These are phyloP conservation scores for Elephantulus edwardii DNA, from an alignment of 2,113 vertebrate genomes.

Conservation along the genomic window DNA sequence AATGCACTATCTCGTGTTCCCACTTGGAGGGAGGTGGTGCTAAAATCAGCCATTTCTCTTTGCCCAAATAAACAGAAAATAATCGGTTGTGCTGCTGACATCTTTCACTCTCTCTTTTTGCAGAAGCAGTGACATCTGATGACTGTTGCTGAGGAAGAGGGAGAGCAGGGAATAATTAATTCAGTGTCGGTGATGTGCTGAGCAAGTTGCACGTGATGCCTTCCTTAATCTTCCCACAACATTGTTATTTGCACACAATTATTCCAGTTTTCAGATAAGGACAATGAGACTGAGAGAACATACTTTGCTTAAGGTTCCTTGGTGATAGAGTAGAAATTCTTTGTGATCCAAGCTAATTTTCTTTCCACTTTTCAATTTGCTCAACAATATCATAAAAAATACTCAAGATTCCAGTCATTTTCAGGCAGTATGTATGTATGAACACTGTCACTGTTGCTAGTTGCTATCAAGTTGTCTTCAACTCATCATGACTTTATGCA, in stretches of 20 bases:
- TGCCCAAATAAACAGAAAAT: conserved; percentile 28
- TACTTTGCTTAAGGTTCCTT: neutral
- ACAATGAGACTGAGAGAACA: neutral
- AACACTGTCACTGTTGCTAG: too few relatives aligned
- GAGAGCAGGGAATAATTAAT: neutral
- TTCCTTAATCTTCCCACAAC: neutral
- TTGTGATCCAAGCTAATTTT: neutral
- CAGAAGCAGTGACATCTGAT: neutral
- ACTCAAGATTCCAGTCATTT: neutral
- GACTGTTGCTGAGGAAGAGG: neutral
- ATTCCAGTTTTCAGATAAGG: neutral
- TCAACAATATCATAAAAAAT: neutral
- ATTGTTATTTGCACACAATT: neutral
- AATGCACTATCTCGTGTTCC: neutral
- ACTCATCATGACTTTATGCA: too few relatives aligned
- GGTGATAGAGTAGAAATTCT: neutral
- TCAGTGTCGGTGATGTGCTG: neutral
- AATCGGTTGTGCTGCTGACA: neutral
- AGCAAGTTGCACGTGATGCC: fast-evolving
- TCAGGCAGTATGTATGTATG: neutral
- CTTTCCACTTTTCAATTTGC: neutral
- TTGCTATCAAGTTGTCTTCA: too few relatives aligned
- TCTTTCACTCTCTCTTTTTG: conserved; percentile 16
- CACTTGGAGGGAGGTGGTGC: neutral
- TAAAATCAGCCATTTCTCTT: conserved; percentile 4